Evolutionary conservation across 2,888 invertebrate genomes (phyloP).

Genomic region (Philhelius pedissequus): DNA sequence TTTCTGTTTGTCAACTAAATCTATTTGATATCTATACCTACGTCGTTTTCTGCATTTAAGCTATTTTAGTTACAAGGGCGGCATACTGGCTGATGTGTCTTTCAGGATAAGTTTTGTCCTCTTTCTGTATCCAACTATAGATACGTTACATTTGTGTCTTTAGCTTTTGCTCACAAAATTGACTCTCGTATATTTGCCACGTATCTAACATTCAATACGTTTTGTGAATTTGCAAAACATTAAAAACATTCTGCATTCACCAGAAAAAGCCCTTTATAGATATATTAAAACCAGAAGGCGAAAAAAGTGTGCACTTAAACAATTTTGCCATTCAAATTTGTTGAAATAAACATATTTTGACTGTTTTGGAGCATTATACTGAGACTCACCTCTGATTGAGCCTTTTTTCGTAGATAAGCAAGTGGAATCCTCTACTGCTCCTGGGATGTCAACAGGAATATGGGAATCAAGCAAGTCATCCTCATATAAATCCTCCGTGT

Average conservation of each 20-base stretch:
- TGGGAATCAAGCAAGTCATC: no score
- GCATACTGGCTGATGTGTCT: conserved; percentile 53
- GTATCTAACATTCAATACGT: conserved; percentile 61
- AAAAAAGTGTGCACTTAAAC: conserved; percentile 4
- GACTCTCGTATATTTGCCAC: conserved; percentile 21
- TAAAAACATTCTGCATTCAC: conserved; percentile 38
- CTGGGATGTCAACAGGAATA: no score
- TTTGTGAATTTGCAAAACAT: conserved; percentile 61
- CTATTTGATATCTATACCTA: conserved; percentile 68
- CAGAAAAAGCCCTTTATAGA: background rate
- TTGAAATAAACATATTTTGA: no score
- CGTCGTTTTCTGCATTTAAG: conserved; percentile 56
- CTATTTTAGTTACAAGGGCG: conserved; percentile 40
- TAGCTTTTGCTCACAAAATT: conserved; percentile 48
- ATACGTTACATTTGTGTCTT: background rate
- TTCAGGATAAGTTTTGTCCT: conserved; percentile 34
- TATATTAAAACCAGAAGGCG: background rate
- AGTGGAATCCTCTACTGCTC: no score
- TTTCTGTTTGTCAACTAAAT: conserved; percentile 58
- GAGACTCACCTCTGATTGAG: no score
- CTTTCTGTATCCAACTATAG: background rate
- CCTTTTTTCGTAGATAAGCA: no score
- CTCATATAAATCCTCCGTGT: no score
- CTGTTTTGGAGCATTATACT: no score
- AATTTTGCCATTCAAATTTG: background rate